Evolutionary conservation across 2,888 invertebrate species (phyloP), one percentile per base, ranked within the genome.

Genomic region (Cartodere bifasciata): DNA sequence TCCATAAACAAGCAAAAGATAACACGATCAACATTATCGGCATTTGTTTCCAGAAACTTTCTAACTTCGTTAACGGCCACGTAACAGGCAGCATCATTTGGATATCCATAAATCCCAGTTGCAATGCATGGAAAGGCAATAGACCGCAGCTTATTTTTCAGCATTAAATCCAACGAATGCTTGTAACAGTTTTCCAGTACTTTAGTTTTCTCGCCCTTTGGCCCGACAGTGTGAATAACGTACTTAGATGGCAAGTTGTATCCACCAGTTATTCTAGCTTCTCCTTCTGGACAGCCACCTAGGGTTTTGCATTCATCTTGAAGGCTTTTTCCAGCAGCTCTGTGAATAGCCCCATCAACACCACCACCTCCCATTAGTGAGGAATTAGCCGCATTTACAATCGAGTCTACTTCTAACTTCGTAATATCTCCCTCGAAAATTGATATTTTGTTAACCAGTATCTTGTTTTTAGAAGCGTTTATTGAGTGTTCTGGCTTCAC

Each of bases 51-150:
- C 17, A 88, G 61, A 52, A 72, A 76, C 32, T 70, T 64, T 41
- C 83, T 64, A 0, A 81, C 72, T 1, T 75, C 70, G 13, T 60
- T 55, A 4, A 82, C 52, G 3, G 85, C 87, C 3, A 87, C 72
- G 44, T 76, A 71, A 1, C 83, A 80, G 1, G 91, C 90, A 17
- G 73, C 58, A 36, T 72, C 69, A 52, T 77, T 77, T 0, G 88
- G 88, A 56, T 87, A 91, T 0, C 85, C 85, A 54, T 85, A 90
- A 38, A 90, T 70, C n/a, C 91, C 91, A 3, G 91, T 91, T 0
- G 87, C 84, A 49, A 91, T 84, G 52, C 90, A 90, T 1, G 88
- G 88, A 53, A 90, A 88, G 0, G 88, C 87, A 25, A 87, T 69
- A 4, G 77, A 68, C 26, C 63, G 62, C 2, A 86, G 46, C 2